phyloP scores from a whole-genome alignment of 2,113 vertebrate species.

The Jacana jacana region DNA sequence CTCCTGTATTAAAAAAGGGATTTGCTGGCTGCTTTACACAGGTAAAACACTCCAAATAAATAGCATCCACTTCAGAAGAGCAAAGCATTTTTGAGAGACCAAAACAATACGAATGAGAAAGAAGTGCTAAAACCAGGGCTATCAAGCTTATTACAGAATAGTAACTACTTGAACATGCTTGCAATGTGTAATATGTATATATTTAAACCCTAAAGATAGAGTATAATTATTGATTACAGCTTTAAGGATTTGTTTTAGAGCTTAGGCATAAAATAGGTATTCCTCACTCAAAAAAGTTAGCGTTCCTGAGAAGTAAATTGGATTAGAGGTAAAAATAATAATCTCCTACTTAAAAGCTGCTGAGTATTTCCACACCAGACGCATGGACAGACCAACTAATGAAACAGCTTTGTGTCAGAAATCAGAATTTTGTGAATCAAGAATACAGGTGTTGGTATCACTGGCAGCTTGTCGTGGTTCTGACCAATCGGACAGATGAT shows the following conservation, averaged over 20 bases:
- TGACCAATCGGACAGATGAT: no score
- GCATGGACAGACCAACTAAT: not conserved
- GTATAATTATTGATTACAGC: not conserved
- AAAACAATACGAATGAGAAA: not conserved
- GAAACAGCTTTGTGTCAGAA: not conserved
- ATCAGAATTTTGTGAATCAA: not conserved
- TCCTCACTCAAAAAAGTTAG: not conserved
- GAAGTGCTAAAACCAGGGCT: not conserved
- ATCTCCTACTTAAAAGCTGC: not conserved
- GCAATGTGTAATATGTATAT: not conserved
- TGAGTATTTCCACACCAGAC: not conserved
- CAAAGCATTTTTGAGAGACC: not conserved
- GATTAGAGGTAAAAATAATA: not conserved
- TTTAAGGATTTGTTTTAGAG: not conserved
- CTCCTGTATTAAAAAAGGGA: not conserved
- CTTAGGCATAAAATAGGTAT: not conserved
- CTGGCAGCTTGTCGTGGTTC: no score
- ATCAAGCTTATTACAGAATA: not conserved
- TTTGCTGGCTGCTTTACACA: constrained; percentile 42
- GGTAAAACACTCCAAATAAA: constrained; percentile 43
- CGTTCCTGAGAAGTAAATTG: not conserved
- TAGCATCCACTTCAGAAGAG: not conserved
- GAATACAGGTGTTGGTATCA: not conserved
- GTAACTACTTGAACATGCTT: not conserved
- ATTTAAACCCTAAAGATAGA: not conserved